These are phyloP conservation scores for Astreopora myriophthalma DNA, from an alignment of 64 coral and sea anemone genomes.

Conservation along the genomic window DNA sequence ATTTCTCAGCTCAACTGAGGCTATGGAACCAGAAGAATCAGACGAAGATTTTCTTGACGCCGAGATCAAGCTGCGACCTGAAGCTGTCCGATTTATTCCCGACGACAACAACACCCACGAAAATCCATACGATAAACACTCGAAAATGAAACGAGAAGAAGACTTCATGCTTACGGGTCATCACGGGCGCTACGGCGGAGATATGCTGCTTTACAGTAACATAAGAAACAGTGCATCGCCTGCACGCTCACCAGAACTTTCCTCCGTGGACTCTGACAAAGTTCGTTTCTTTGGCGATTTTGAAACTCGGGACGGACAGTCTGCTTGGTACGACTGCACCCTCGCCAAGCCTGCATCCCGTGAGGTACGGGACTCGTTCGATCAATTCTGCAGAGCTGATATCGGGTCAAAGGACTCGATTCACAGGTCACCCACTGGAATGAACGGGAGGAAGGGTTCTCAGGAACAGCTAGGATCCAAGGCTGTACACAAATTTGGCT, in stretches of 20 bases:
- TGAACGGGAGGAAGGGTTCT: constrained; percentile 54
- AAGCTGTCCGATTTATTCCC: constrained; percentile 84
- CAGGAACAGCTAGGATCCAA: constrained; percentile 81
- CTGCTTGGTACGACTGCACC: constrained; percentile 87
- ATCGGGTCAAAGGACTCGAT: constrained; percentile 86
- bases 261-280: constrained; percentile 57
- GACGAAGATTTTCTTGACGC: constrained; percentile 85
- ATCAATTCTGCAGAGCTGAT: constrained; percentile 85
- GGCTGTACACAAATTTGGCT: constrained; percentile 76
- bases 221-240: constrained; percentile 2
- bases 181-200: constrained; percentile 51
- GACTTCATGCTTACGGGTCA: constrained; percentile 46
- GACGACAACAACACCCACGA: constrained; percentile 52
- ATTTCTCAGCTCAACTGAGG: constrained; percentile 47
- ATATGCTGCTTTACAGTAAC: constrained; percentile 70
- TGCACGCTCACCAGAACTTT: constrained; percentile 21
- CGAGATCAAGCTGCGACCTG: constrained; percentile 84
- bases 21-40: constrained; percentile 73
- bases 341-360: constrained; percentile 68
- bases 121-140: constrained; percentile 30
- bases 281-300: constrained; percentile 84
- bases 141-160: constrained; percentile 72
- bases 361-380: constrained; percentile 91
- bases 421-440: neutral
- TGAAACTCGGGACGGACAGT: constrained; percentile 58